phyloP scores from a whole-genome alignment of 2,797 vertebrate genomes.

The Anguilla obscura region DNA sequence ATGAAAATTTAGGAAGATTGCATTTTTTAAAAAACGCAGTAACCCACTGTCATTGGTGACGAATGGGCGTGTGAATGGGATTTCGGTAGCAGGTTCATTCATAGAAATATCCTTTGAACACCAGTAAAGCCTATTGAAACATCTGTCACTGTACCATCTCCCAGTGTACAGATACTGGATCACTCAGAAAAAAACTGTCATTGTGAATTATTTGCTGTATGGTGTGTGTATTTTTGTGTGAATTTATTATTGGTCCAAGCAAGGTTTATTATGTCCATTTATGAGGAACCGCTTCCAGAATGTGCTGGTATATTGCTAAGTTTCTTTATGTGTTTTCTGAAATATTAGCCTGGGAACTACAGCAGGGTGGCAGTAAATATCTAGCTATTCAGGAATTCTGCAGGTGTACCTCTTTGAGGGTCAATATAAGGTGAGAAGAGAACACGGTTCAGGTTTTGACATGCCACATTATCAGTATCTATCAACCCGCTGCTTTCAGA shows the following conservation, averaged over 20 bases:
- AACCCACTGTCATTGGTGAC: slow-evolving; percentile 6
- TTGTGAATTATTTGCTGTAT: background rate
- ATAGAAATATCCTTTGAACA: slow-evolving; percentile 28
- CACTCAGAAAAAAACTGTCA: slow-evolving; percentile 8
- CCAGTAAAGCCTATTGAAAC: slow-evolving; percentile 24
- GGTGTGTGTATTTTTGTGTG: background rate
- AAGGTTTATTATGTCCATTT: background rate
- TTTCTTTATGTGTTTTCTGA: background rate
- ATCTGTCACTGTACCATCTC: slow-evolving; percentile 21
- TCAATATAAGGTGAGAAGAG: background rate
- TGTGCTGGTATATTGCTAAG: background rate
- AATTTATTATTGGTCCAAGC: background rate
- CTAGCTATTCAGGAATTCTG: background rate
- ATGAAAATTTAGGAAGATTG: slow-evolving; percentile 17
- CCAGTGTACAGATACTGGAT: background rate
- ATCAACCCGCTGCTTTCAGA: background rate
- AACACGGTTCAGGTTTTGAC: background rate
- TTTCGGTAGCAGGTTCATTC: slow-evolving; percentile 6
- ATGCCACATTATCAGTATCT: background rate
- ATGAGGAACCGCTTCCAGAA: background rate
- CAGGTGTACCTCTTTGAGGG: background rate
- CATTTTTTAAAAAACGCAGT: background rate
- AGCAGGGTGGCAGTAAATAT: background rate
- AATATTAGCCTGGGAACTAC: background rate
- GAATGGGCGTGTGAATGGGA: slow-evolving; percentile 10